These are phyloP conservation scores for Dendrocopos noguchii DNA, from an alignment of 2,113 vertebrate species.

Conservation along the genomic window DNA sequence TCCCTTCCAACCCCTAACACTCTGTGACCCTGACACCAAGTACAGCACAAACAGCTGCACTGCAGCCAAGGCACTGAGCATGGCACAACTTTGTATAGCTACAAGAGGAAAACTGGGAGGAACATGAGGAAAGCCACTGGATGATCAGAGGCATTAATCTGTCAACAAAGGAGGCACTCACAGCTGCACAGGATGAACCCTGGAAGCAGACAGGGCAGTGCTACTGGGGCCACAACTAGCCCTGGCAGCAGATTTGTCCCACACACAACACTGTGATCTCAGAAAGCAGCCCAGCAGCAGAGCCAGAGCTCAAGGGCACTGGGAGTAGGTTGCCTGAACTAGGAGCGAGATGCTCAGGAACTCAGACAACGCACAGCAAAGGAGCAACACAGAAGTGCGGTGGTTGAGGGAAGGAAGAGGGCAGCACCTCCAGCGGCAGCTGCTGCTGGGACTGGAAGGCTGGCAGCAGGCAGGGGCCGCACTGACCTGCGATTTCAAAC, in stretches of 20 bases:
- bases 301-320: neutral
- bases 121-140: neutral
- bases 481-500: constrained; percentile 94
- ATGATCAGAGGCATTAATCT: neutral
- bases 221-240: neutral
- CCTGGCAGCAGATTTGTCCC: neutral
- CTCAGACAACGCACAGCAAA: rapidly evolving
- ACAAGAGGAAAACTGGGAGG: neutral
- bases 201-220: neutral
- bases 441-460: neutral
- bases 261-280: rapidly evolving
- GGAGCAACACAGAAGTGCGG: neutral
- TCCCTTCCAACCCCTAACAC: too few relatives aligned
- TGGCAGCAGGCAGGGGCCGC: neutral
- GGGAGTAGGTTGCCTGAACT: neutral
- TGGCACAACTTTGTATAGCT: neutral
- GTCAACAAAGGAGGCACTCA: neutral
- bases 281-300: neutral
- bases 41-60: neutral
- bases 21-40: neutral
- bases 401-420: neutral
- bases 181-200: neutral
- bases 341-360: neutral
- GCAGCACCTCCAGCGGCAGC: neutral
- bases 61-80: neutral